These are phyloP conservation scores for Stomatorhinus ivindoensis DNA, from an alignment of 2,113 vertebrate genomes.

Conservation along the genomic window DNA sequence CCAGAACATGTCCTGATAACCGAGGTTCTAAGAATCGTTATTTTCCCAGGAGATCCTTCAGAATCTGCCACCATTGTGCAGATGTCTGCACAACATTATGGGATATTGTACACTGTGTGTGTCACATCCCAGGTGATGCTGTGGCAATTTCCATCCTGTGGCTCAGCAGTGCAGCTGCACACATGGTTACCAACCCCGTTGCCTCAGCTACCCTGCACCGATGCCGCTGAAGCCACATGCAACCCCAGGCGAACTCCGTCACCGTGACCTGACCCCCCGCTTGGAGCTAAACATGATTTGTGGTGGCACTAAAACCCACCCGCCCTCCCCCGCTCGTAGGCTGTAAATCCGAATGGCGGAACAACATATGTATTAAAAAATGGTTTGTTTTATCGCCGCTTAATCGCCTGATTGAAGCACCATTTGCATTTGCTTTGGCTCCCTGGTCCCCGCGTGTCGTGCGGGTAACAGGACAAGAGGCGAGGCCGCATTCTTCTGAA, in stretches of 20 bases:
- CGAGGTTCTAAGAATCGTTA: background rate
- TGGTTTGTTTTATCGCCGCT: constrained; percentile 33
- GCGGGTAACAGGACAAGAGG: constrained; percentile 24
- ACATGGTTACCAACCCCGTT: background rate
- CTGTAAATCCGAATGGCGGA: background rate
- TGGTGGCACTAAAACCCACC: background rate
- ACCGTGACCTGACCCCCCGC: background rate
- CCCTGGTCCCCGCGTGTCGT: background rate
- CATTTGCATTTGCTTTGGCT: constrained; percentile 37
- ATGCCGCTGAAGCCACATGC: background rate
- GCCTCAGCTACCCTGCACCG: background rate
- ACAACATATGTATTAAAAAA: constrained; percentile 21
- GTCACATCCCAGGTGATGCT: background rate
- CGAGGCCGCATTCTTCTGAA: constrained; percentile 19
- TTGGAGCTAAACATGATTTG: constrained; percentile 1
- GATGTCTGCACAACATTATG: background rate
- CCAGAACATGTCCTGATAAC: background rate
- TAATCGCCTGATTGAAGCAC: constrained; percentile 36
- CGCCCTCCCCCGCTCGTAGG: background rate
- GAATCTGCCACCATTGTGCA: background rate
- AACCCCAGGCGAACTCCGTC: background rate
- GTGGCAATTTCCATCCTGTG: background rate
- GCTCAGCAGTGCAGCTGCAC: background rate
- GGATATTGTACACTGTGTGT: background rate
- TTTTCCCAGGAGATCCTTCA: background rate